Evolutionary conservation across 2,113 vertebrate genomes (phyloP), one percentile per base, ranked within the genome.

Genomic region (Burhinus oedicnemus): DNA sequence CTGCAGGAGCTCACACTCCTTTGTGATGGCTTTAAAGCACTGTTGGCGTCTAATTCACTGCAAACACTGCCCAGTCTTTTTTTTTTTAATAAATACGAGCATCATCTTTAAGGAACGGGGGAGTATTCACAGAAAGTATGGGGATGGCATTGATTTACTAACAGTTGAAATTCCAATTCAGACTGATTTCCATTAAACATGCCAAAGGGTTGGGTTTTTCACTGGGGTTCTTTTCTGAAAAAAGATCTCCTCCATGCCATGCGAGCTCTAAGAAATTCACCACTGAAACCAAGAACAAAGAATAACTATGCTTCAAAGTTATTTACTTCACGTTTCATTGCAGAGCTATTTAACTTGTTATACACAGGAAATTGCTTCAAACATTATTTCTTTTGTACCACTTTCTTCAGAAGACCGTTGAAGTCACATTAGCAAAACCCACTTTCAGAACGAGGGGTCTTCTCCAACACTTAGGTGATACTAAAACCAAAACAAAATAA

Each of bases 111-210:
- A 87, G 78, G 51, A 91, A 38, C 4, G 8, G 65, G 15, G 18
- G 5, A 93, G 42, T 49, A 62, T 45, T 79, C 89, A 65, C 44
- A 69, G 76, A 57, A 36, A 95, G 40, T 12, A 0, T 19, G 26
- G 87, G 94, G 65, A 97, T 95, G 96, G 97, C 93, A 96, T 96
- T 92, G 93, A 97, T 96, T 96, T 97, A 93, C 90, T 78, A 88
- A 72, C 83, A 95, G 96, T 36, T 86, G 75, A 96, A 96, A 90
- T 94, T 96, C 86, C 94, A 93, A 21, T 95, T 96, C 62, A 80
- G 82, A 91, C 86, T 66, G 57, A 94, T 97, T 97, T 97, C 94
- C 93, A 94, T 91, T 32, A 84, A 95, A 91, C 80, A 83, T 93
- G 90, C 92, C 96, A 96, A 95, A 49, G 61, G 38, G 64, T 22